Percentiles rank a stretch among this genome's conserved stretches.
phyloP scores from a whole-genome alignment of 2,113 vertebrate genomes.

The Oncorhynchus gorbuscha region DNA sequence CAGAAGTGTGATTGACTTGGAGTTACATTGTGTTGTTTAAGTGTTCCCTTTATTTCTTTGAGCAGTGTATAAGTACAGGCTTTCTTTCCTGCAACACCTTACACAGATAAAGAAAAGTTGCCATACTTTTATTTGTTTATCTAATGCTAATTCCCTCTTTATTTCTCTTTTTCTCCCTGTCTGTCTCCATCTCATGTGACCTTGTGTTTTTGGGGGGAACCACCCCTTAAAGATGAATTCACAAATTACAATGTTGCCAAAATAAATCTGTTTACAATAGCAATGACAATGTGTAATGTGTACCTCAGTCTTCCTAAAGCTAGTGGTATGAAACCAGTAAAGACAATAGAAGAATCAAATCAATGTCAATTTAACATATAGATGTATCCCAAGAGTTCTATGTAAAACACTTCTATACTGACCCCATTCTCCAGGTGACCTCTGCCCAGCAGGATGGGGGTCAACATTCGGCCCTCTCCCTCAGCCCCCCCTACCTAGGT shows the following conservation, averaged over 20 bases:
- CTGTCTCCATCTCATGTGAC: not conserved
- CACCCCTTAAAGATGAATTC: not conserved
- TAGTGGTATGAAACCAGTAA: too few species aligned
- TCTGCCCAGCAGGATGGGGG: slow-evolving; percentile 81
- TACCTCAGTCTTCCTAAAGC: too few species aligned
- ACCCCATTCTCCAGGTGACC: slow-evolving; percentile 68
- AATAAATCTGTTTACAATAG: too few species aligned
- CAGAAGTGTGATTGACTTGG: too few species aligned
- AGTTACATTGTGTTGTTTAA: too few species aligned
- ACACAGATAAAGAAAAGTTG: too few species aligned
- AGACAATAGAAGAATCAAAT: too few species aligned
- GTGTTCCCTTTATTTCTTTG: too few species aligned
- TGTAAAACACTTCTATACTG: not conserved
- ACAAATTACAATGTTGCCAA: too few species aligned
- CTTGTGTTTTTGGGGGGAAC: not conserved
- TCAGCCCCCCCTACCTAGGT: slow-evolving; percentile 79
- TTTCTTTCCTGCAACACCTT: too few species aligned
- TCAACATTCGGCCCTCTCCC: slow-evolving; percentile 83
- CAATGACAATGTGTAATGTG: too few species aligned
- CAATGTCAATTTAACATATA: not conserved
- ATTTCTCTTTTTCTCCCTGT: not conserved
- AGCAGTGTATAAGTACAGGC: too few species aligned
- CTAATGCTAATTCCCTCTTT: not conserved
- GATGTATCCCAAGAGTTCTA: not conserved
- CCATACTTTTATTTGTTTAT: not conserved